Base-by-base conservation (phyloP, 2,113 vertebrate genomes). In the Arenaria interpres region DNA sequence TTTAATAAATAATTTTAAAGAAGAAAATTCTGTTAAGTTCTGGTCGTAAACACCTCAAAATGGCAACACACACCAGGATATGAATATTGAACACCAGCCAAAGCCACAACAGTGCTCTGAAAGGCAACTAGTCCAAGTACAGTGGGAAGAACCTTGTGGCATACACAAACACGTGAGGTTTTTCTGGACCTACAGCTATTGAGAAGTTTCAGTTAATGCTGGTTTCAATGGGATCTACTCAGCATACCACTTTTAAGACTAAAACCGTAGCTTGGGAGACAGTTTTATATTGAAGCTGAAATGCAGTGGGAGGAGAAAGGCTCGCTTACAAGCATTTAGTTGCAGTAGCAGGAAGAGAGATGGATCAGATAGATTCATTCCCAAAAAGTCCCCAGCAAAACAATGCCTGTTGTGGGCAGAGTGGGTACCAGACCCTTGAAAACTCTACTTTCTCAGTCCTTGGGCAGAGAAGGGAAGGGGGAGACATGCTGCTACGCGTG, bases 401-500 rank as follows among this genome's bases (percentile, higher is more conserved):
- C 45, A 15, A 37, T 1, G 3, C 13, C 25, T 69, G 17, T 13
- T 57, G 39, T 62, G 41, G 33, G 45, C 21, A 89, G 73, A 80
- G 14, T 1, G 14, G 23, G 32, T 30, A 28, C 53, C 45, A 60
- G 25, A 59, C 19, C 27, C 24, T 56, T 77, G 18, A 69, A 72
- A 17, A 20, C 43, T 67, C 21, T 62, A 5, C 16, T 46, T 43
- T 66, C 28, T 85, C 80, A 67, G n/a, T 43, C 6, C 21, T 77
- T 7, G 8, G 45, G 59, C 57, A 73, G 50, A 60, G 83, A 45
- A 75, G 66, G 45, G 12, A 3, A 62, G 41, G 66, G 45, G 12
- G 3, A 62, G 41, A 43, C 2, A 3, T 25, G 18, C 24, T 68
- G 37, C 12, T 27, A 1, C 0, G 2, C 2, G 3, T 51, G 39